A percentile compares a stretch with the other conserved stretches of the same genome.
phyloP scores from a whole-genome alignment of 2,113 vertebrate genomes.

The Chamaea fasciata region DNA sequence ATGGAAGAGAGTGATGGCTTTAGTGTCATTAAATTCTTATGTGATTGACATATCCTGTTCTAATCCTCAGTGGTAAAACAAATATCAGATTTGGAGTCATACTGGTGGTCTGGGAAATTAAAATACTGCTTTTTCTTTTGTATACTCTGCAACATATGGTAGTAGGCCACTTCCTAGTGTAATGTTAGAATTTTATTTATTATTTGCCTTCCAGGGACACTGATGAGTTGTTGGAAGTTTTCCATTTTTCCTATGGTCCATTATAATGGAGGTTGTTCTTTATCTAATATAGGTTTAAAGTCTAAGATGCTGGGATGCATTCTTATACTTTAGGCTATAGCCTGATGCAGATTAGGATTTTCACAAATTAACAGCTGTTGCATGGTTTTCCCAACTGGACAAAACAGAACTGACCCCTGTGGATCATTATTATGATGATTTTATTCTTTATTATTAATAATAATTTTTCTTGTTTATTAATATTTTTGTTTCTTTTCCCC shows the following conservation, averaged over 20 bases:
- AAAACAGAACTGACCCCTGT: neutral
- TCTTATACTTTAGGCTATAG: neutral
- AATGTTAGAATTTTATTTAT: neutral
- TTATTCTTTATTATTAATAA: neutral
- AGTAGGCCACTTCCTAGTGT: neutral
- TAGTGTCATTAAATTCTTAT: neutral
- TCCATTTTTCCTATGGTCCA: neutral
- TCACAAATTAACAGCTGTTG: neutral
- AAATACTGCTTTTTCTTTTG: neutral
- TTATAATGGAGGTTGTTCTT: neutral
- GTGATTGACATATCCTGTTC: neutral
- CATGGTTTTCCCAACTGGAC: neutral
- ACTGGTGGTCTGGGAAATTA: neutral
- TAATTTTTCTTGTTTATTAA: neutral
- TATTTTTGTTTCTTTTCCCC: neutral
- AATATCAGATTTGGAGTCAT: neutral
- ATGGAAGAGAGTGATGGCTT: neutral
- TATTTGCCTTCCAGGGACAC: neutral
- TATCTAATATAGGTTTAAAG: neutral
- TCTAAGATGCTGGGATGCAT: neutral
- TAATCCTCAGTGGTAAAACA: neutral
- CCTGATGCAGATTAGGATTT: neutral
- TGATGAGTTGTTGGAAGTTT: neutral
- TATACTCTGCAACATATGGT: neutral
- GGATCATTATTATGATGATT: neutral